phyloP scores from a whole-genome alignment of 2,113 vertebrate genomes.

The Pteronura brasiliensis region DNA sequence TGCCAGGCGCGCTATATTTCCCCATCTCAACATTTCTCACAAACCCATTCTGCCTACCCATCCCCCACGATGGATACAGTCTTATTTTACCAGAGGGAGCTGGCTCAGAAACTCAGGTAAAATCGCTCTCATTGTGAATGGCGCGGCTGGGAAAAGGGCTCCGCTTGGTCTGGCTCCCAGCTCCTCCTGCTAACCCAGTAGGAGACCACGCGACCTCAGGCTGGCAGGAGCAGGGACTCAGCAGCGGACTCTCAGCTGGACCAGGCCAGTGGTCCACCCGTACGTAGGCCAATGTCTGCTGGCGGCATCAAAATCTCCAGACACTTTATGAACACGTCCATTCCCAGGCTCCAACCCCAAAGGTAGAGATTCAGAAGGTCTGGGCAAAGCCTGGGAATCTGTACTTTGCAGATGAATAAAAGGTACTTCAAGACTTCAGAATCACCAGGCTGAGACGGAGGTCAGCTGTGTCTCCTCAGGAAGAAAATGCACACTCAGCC shows the following conservation, averaged over 20 bases:
- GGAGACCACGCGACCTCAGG: background rate
- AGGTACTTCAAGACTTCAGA: background rate
- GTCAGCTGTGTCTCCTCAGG: background rate
- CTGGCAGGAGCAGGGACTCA: background rate
- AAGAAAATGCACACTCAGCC: background rate
- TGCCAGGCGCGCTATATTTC: background rate
- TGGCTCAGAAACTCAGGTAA: background rate
- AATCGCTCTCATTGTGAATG: background rate
- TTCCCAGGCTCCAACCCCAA: background rate
- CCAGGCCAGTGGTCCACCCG: background rate
- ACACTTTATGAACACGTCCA: background rate
- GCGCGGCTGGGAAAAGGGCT: background rate
- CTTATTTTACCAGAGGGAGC: background rate
- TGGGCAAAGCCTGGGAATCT: background rate
- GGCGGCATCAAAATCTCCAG: background rate
- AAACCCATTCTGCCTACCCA: background rate
- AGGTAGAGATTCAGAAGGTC: background rate
- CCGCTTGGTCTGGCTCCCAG: background rate
- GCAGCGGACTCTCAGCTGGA: background rate
- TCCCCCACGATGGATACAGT: background rate
- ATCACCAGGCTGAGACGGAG: background rate
- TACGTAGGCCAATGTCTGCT: background rate
- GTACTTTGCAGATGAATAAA: background rate
- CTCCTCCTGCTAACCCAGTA: background rate
- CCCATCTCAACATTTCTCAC: background rate